Conservation (phyloP, 2,888 invertebrate species). For the Heliconius aoede region DNA sequence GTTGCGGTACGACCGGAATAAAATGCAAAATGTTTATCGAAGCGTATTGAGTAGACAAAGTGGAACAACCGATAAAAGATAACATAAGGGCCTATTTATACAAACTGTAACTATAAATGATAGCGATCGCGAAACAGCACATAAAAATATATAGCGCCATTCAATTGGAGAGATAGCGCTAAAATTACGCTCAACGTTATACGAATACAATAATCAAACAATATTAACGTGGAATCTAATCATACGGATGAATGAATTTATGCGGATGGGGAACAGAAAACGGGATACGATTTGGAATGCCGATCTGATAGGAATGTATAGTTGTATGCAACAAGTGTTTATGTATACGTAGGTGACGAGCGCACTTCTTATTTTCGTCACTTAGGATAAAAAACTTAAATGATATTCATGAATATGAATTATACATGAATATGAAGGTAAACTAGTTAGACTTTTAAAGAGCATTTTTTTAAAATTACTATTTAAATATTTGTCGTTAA, state of each 20-base stretch:
- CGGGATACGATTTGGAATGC: slow-evolving; percentile 48
- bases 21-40: slow-evolving; percentile 46
- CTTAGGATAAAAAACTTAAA: no score
- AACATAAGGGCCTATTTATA: slow-evolving; percentile 64
- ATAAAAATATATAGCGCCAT: slow-evolving; percentile 68
- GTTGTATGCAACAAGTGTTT: slow-evolving; percentile 52
- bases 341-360: no score
- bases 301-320: slow-evolving; percentile 29
- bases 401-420: no score
- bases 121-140: slow-evolving; percentile 63
- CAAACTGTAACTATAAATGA: slow-evolving; percentile 62
- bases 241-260: slow-evolving; percentile 53
- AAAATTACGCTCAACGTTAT: slow-evolving; percentile 54
- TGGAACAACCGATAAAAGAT: slow-evolving; percentile 59
- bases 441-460: no score
- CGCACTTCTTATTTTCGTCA: no score
- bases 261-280: slow-evolving; percentile 12
- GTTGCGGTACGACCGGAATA: slow-evolving; percentile 22
- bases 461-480: no score
- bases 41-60: slow-evolving; percentile 48
- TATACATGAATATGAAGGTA: no score
- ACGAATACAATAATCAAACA: slow-evolving; percentile 54
- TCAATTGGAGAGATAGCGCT: slow-evolving; percentile 59
- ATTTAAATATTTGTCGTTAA: not conserved
- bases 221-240: slow-evolving; percentile 55